A percentile compares a stretch with the other conserved stretches of the same genome.
These are phyloP conservation scores for Phalera bucephala DNA, from an alignment of 2,888 invertebrate genomes.

Conservation along the genomic window DNA sequence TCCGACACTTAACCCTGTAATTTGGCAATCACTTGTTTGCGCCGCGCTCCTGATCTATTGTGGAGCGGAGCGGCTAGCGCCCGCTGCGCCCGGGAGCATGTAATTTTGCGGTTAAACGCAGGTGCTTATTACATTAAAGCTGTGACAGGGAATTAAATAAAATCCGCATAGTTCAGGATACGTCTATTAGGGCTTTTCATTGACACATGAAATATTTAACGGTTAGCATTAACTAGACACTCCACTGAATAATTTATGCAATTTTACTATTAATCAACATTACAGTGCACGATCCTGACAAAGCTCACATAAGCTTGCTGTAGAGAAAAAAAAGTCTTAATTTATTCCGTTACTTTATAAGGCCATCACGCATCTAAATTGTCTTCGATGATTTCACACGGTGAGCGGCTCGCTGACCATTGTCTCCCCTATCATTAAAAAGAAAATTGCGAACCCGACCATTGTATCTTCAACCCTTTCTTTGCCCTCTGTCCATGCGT, in stretches of 20 bases:
- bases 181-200: constrained; percentile 33
- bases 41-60: constrained; percentile 54
- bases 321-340: constrained; percentile 30
- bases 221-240: not conserved
- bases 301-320: constrained; percentile 21
- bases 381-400: constrained; percentile 67
- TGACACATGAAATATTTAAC: constrained; percentile 3
- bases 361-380: constrained; percentile 39
- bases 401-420: constrained; percentile 68
- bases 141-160: constrained; percentile 44
- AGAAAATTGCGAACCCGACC: constrained; percentile 63
- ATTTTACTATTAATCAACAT: constrained; percentile 10
- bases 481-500: constrained; percentile 64
- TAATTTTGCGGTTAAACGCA: constrained; percentile 75
- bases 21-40: constrained; percentile 67
- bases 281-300: constrained; percentile 15
- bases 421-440: constrained; percentile 69
- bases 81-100: constrained; percentile 62
- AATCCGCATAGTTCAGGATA: constrained; percentile 40
- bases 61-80: constrained; percentile 36
- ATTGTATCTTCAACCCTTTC: constrained; percentile 66
- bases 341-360: constrained; percentile 42
- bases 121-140: constrained; percentile 62
- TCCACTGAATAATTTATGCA: not conserved
- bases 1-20: constrained; percentile 75